Conservation (phyloP, 1,140 invertebrate species). For the Drosophila orosa region DNA sequence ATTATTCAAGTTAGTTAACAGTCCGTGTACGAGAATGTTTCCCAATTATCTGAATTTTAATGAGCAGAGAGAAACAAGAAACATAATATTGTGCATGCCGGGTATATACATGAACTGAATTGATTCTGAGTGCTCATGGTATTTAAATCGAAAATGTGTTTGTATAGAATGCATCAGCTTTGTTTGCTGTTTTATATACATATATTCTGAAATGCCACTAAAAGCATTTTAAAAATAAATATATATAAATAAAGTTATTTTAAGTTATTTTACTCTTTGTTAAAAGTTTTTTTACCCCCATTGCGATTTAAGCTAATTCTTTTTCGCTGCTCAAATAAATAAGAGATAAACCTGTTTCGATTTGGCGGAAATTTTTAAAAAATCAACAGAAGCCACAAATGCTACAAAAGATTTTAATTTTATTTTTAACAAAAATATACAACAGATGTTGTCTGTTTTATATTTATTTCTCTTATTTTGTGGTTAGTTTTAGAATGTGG, state of each 20-base stretch:
- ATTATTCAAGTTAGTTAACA: neutral
- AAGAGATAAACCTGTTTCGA: neutral
- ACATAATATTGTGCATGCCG: neutral
- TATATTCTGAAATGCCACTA: neutral
- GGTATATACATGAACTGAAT: neutral
- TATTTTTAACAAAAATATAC: neutral
- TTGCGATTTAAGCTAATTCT: neutral
- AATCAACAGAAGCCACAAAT: neutral
- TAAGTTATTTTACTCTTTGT: neutral
- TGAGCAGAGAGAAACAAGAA: neutral
- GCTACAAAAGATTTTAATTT: neutral
- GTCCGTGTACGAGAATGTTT: neutral
- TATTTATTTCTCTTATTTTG: slow-evolving; percentile 4
- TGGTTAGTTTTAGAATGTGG: slow-evolving; percentile 16
- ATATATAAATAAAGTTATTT: neutral
- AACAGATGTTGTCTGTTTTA: neutral
- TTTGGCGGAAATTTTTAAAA: neutral
- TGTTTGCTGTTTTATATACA: neutral
- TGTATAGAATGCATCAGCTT: neutral
- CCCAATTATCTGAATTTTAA: neutral
- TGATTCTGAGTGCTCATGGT: neutral
- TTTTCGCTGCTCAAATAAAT: neutral
- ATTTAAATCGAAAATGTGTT: neutral
- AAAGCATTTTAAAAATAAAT: neutral
- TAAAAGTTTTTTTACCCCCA: too few relatives aligned